A percentile compares a stretch with the other conserved stretches of the same genome.
Conservation (phyloP, 2,888 invertebrate genomes). For the Epinotia ramella region DNA sequence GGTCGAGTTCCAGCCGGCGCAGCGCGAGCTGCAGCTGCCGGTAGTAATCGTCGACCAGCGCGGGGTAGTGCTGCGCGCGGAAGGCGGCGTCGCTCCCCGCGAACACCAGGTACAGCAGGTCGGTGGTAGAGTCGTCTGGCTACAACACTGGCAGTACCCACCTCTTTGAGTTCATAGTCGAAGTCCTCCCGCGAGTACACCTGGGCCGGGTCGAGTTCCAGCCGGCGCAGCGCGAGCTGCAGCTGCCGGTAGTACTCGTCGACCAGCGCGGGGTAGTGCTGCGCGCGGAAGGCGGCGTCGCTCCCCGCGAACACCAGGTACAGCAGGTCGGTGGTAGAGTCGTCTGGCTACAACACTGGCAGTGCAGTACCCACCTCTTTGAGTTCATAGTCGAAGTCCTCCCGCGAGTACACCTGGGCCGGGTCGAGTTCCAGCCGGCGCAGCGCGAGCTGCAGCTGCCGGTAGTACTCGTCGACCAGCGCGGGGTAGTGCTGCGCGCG, state of each 20-base stretch:
- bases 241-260: constrained; percentile 59
- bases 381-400: constrained; percentile 62
- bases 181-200: constrained; percentile 63
- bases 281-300: constrained; percentile 63
- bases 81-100: constrained; percentile 67
- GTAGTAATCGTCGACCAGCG: constrained; percentile 58
- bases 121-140: constrained; percentile 48
- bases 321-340: constrained; percentile 57
- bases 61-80: constrained; percentile 56
- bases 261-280: constrained; percentile 54
- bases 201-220: constrained; percentile 57
- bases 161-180: constrained; percentile 62
- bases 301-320: constrained; percentile 70
- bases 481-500: constrained; percentile 55
- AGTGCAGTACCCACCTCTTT: constrained; percentile 54
- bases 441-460: constrained; percentile 56
- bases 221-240: constrained; percentile 53
- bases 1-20: constrained; percentile 55
- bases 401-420: constrained; percentile 59
- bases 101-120: constrained; percentile 70
- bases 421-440: constrained; percentile 56
- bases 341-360: background rate
- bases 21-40: constrained; percentile 56
- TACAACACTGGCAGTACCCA: constrained; percentile 39
- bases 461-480: constrained; percentile 58